Percentiles rank a stretch among this genome's conserved stretches.
Conservation (phyloP, 2,888 invertebrate genomes). For the Cephus pulcher region DNA sequence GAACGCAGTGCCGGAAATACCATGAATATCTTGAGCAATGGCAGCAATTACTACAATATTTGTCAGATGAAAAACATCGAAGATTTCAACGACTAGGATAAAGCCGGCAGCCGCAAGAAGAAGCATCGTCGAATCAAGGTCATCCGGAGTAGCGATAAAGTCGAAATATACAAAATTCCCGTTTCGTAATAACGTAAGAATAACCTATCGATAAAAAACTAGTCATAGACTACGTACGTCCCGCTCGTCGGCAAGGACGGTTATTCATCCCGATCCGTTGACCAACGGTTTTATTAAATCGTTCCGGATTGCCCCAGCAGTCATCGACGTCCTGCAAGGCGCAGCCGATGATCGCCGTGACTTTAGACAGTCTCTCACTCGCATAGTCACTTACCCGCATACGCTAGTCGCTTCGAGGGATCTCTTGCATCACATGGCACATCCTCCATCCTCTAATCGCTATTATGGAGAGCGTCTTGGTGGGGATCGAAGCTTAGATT, state of each 20-base stretch:
- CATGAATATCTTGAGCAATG: neutral
- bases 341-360: slow-evolving; percentile 11
- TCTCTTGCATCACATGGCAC: slow-evolving; percentile 18
- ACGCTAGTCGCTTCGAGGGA: neutral
- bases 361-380: slow-evolving; percentile 4
- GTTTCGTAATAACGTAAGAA: neutral
- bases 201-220: neutral
- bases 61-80: neutral
- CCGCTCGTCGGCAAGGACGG: slow-evolving; percentile 44
- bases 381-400: slow-evolving; percentile 8
- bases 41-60: neutral
- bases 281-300: slow-evolving; percentile 48
- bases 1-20: neutral
- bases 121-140: neutral
- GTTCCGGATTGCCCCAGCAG: slow-evolving; percentile 39
- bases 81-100: neutral
- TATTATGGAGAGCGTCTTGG: neutral
- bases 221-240: slow-evolving; percentile 36
- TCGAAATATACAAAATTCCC: neutral
- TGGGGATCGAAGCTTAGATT: neutral
- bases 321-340: slow-evolving; percentile 26
- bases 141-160: neutral
- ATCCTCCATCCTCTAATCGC: neutral
- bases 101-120: neutral
- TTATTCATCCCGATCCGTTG: slow-evolving; percentile 45